A percentile compares a stretch with the other conserved stretches of the same genome.
phyloP scores from a whole-genome alignment of 2,888 invertebrate genomes.

The Leptopilina syphax region DNA sequence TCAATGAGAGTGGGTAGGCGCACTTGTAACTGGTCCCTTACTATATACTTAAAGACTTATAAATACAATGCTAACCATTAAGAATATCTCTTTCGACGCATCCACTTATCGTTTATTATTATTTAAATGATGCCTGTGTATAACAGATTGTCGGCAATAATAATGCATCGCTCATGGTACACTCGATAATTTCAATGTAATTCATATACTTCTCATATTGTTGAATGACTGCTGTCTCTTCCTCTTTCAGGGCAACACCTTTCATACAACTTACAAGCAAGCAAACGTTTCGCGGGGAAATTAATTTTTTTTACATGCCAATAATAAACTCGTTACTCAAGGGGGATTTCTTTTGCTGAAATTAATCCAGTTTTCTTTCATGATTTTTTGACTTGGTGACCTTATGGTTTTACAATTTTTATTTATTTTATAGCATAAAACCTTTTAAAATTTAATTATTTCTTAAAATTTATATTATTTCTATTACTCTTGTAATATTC shows the following conservation, averaged over 20 bases:
- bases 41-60: conserved; percentile 40
- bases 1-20: conserved; percentile 32
- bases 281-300: conserved; percentile 1
- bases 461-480: too few relatives aligned
- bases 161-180: conserved; percentile 24
- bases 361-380: background rate
- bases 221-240: conserved; percentile 30
- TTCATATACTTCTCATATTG: conserved; percentile 35
- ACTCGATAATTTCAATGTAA: conserved; percentile 40
- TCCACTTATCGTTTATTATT: conserved; percentile 42
- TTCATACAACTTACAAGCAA: background rate
- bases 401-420: too few relatives aligned
- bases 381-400: background rate
- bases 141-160: conserved; percentile 42
- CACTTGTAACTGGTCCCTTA: conserved; percentile 36
- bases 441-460: too few relatives aligned
- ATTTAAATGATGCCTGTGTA: conserved; percentile 40
- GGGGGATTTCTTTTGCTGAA: background rate
- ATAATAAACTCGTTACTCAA: conserved; percentile 5
- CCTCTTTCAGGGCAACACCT: conserved; percentile 31
- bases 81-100: conserved; percentile 41
- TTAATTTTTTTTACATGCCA: conserved; percentile 13
- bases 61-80: conserved; percentile 41
- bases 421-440: too few relatives aligned
- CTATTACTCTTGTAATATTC: too few relatives aligned